Evolutionary conservation across 2,888 invertebrate genomes (phyloP).

Genomic region (Diarsia brunnea): DNA sequence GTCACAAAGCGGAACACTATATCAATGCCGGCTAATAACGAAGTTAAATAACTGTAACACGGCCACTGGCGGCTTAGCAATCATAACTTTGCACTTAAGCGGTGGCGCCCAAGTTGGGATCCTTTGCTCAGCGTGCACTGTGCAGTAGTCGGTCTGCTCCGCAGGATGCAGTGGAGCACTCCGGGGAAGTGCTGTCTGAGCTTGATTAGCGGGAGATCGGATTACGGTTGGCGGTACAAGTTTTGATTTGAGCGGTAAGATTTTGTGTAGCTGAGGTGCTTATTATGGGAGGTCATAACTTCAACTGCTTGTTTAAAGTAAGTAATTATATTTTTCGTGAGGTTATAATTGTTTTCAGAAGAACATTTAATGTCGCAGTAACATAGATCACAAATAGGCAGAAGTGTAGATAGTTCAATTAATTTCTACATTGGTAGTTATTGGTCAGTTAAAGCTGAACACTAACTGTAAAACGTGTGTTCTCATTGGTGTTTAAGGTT

Average conservation of each 20-base stretch:
- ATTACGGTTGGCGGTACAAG: constrained; percentile 35
- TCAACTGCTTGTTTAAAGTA: neutral
- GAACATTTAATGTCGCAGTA: neutral
- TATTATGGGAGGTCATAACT: neutral
- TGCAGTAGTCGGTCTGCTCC: constrained; percentile 25
- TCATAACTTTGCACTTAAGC: constrained; percentile 71
- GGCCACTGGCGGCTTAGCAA: constrained; percentile 57
- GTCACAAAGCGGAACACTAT: constrained; percentile 59
- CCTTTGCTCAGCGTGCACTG: constrained; percentile 33
- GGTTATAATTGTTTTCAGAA: neutral
- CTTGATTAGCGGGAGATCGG: constrained; percentile 55
- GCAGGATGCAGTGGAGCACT: constrained; percentile 23
- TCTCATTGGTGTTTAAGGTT: neutral
- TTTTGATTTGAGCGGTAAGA: constrained; percentile 17
- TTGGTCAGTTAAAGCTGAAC: neutral
- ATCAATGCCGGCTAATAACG: constrained; percentile 63
- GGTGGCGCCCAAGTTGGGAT: constrained; percentile 50
- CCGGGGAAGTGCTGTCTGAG: constrained; percentile 31
- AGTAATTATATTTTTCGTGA: neutral
- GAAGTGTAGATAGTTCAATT: neutral
- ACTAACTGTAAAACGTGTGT: neutral
- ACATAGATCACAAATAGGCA: neutral
- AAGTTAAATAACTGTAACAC: constrained; percentile 60
- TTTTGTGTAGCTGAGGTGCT: neutral
- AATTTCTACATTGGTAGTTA: neutral